Base-by-base conservation (phyloP, 2,113 vertebrate species). In the Odontesthes bonariensis region DNA sequence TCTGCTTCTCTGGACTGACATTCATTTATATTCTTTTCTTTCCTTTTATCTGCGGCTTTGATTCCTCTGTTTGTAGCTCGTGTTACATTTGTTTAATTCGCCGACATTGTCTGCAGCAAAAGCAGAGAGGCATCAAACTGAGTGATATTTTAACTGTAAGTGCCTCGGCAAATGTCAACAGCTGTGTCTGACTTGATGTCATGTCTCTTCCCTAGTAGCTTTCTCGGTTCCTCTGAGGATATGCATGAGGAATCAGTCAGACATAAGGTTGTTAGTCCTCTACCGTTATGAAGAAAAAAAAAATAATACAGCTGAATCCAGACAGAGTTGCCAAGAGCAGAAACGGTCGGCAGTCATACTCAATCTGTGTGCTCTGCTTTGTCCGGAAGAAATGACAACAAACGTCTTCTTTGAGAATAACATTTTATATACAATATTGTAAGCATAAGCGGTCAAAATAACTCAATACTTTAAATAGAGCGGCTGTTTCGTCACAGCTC, bases 1-100 rank as follows among this genome's bases (percentile, higher is more conserved):
- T 94, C 94, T 94, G 94, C 91, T 92, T 91, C 89, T 89, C 86
- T 75, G 80, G 67, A 84, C 86, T 67, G 74, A 86, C 83, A 64
- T 73, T 83, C 70, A 73, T 75, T 87, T 83, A 64, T 62, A 78
- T 83, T 76, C 54, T 64, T 73, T 64, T 69, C 69, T 55, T 70
- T 27, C 44, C 64, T 66, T 83, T 91, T 75, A 86, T 73, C 77
- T 54, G 42, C 17, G 81, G 54, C 70, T 77, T 77, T 73, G 72
- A 55, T 64, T 84, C 54, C 51, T 68, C 47, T 64, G 76, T 74
- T 67, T 71, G 66, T 40, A 59, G 53, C 75, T 63, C 67, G 44
- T 67, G 65, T 83, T 86, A 75, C 56, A 54, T 62, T 84, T 73
- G 57, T 57, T 64, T 59, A 69, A 79, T 69, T 73, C 27, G 49